Evolutionary conservation across 2,888 invertebrate species (phyloP), one percentile per base, ranked within the genome.

Genomic region (Aphidius colemani): DNA sequence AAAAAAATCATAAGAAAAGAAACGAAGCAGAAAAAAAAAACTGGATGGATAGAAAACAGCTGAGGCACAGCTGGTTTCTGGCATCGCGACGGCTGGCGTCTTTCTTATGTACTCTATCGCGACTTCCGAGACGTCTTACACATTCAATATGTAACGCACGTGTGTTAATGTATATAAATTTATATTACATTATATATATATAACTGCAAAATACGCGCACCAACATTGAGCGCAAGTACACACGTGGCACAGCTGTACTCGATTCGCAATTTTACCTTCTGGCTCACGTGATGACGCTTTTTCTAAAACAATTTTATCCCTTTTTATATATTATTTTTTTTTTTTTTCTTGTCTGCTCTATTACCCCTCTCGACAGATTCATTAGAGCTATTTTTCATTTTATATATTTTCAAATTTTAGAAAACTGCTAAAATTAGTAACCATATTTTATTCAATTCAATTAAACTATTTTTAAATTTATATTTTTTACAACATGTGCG

Each of bases 41-140:
- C 45, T 56, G 60, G 60, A 66, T 63, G 66, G 68, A 70, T 67
- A 69, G 78, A 75, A 78, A 78, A 78, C 79, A 79, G 78, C 79
- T 79, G 79, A 78, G 73, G 65, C 73, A 75, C 79, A 78, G 79
- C 77, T 79, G 79, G 77, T 71, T 75, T 75, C 73, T 75, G 72
- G 74, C 76, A 72, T 72, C 74, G 74, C 72, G 74, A 72, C 73
- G 74, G 70, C 73, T 70, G 72, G 69, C 71, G 70, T 73, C 72
- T 74, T 30, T 72, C 69, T 67, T 67, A 64, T 57, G 30, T 30
- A 63, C 53, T 61, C 39, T 18, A 41, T 18, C 48, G 9, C 45
- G 48, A 48, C 53, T 57, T 44, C 44, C 18, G 50, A 53, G 65
- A 58, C 66, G 63, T 68, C 65, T 65, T 56, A 65, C 55, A 60